These are phyloP conservation scores for Sminthurides bifidus DNA, from an alignment of 1,140 invertebrate genomes.

Conservation along the genomic window DNA sequence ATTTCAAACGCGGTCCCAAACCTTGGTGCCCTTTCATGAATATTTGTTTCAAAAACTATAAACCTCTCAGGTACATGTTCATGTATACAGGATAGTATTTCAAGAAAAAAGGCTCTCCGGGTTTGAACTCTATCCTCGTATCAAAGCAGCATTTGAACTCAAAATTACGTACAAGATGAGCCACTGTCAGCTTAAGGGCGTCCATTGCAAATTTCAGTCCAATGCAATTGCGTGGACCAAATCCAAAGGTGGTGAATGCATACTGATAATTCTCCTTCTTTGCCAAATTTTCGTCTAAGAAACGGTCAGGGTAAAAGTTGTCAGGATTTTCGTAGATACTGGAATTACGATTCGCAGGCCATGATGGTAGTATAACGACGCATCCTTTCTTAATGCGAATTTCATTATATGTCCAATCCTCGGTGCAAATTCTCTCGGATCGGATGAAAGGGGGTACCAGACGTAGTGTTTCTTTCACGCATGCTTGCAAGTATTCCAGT, in stretches of 20 bases:
- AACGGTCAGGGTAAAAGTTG: constrained; percentile 46
- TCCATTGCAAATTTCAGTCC: constrained; percentile 41
- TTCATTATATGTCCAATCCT: constrained; percentile 19
- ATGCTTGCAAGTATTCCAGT: constrained; percentile 27
- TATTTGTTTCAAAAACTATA: too few species aligned
- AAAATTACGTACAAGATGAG: not conserved
- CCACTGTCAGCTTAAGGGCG: not conserved
- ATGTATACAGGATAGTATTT: constrained; percentile 23
- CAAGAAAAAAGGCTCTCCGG: constrained; percentile 15
- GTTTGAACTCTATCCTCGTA: constrained; percentile 7
- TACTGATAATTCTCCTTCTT: constrained; percentile 32
- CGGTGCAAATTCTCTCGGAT: constrained; percentile 19
- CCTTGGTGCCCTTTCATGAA: too few species aligned
- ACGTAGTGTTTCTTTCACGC: constrained; percentile 18
- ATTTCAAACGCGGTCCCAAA: too few species aligned
- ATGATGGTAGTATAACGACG: constrained; percentile 39
- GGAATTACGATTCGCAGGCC: constrained; percentile 42
- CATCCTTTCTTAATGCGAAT: constrained; percentile 35
- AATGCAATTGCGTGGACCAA: constrained; percentile 36
- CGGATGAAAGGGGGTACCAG: constrained; percentile 19
- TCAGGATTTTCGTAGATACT: constrained; percentile 43
- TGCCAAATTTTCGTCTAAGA: constrained; percentile 39
- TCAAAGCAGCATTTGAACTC: constrained; percentile 6
- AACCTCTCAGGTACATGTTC: not conserved
- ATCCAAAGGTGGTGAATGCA: constrained; percentile 14